Evolutionary conservation across 2,888 invertebrate genomes (phyloP).

Genomic region (Epiblema foenella): DNA sequence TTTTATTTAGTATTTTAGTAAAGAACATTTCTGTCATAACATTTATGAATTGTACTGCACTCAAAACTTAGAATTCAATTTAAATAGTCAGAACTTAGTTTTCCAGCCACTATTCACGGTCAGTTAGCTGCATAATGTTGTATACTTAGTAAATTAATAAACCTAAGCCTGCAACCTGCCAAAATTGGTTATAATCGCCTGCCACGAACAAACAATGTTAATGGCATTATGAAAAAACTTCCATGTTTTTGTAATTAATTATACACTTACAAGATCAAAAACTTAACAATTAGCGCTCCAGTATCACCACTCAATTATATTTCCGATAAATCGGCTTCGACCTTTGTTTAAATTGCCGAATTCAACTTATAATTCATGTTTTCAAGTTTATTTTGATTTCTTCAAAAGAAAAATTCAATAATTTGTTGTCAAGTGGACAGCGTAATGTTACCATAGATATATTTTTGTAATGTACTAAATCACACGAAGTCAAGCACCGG

Average conservation of each 20-base stretch:
- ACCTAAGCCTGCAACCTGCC: conserved; percentile 4
- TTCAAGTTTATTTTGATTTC: conserved; percentile 44
- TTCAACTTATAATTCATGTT: conserved; percentile 30
- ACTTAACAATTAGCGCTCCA: neutral
- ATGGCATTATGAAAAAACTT: conserved; percentile 25
- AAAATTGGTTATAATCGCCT: conserved; percentile 13
- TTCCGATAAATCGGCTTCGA: neutral
- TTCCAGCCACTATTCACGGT: neutral
- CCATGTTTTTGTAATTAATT: conserved; percentile 27
- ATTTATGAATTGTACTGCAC: neutral
- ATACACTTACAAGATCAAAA: conserved; percentile 30
- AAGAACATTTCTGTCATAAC: neutral
- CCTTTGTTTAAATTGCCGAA: neutral
- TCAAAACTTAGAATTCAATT: neutral
- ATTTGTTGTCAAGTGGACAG: conserved; percentile 42
- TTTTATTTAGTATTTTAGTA: neutral
- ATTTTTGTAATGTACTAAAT: neutral
- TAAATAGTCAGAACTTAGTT: neutral
- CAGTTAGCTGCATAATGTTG: neutral
- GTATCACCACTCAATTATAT: neutral
- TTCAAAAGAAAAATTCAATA: conserved; percentile 45
- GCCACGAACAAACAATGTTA: conserved; percentile 38
- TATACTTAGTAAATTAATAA: conserved; percentile 4
- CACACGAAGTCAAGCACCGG: neutral
- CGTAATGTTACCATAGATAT: conserved; percentile 12